phyloP scores from a whole-genome alignment of 2,797 vertebrate genomes.

The Kryptopterus vitreolus region DNA sequence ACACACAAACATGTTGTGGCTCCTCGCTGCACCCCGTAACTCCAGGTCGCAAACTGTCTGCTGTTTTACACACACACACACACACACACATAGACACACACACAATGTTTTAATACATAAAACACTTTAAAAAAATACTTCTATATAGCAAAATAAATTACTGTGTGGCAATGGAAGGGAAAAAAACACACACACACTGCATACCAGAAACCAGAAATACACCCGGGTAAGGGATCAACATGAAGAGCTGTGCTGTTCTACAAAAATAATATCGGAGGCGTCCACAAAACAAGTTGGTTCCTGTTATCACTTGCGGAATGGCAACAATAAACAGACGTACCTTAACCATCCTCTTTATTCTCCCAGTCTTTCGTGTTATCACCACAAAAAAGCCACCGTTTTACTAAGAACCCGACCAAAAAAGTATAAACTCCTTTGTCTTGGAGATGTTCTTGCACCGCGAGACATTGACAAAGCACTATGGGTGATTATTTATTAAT shows the following conservation, averaged over 20 bases:
- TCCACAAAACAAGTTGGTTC: conserved; percentile 1
- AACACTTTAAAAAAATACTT: neutral
- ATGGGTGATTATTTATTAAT: no score
- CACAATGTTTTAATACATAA: neutral
- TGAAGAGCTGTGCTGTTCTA: neutral
- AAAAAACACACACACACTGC: no score
- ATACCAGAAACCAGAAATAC: neutral
- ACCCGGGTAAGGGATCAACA: neutral
- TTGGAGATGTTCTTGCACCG: neutral
- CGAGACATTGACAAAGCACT: neutral
- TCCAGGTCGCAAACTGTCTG: conserved; percentile 74
- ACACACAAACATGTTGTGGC: conserved; percentile 78
- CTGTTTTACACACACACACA: conserved; percentile 61
- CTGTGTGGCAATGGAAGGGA: no score
- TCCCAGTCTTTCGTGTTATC: neutral
- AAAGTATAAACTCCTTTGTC: neutral
- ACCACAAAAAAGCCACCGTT: neutral
- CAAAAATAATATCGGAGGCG: neutral
- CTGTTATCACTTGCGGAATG: neutral
- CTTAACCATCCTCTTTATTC: neutral
- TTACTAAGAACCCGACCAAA: neutral
- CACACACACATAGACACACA: neutral
- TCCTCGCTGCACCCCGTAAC: conserved; percentile 79
- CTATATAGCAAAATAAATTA: neutral
- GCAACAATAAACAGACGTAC: neutral